Evolutionary conservation across 2,797 vertebrate species (phyloP).

Genomic region (Eulemur albifrons): DNA sequence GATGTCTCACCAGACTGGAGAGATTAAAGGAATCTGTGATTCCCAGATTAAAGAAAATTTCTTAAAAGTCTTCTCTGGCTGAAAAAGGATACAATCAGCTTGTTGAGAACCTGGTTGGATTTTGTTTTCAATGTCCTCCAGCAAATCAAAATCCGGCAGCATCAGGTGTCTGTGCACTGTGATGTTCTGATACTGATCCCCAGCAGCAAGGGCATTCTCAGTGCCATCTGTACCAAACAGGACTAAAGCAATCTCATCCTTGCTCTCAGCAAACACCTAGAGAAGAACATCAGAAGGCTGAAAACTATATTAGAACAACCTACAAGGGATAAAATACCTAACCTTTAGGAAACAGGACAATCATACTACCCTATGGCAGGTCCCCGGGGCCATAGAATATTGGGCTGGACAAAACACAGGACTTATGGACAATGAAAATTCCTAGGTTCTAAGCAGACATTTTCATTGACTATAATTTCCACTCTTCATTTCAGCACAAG

Average conservation of each 20-base stretch:
- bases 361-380: neutral
- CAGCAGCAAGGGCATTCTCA: constrained; percentile 87
- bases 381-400: neutral
- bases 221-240: constrained; percentile 94
- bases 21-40: neutral
- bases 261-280: constrained; percentile 95
- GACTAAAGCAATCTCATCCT: constrained; percentile 94
- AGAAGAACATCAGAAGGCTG: constrained; percentile 54
- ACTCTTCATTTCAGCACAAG: neutral
- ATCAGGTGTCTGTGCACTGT: constrained; percentile 89
- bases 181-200: constrained; percentile 93
- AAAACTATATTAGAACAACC: neutral
- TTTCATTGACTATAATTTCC: neutral
- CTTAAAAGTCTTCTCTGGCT: constrained; percentile 11
- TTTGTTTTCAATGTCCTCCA: constrained; percentile 91
- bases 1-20: neutral
- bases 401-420: neutral
- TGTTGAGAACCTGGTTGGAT: constrained; percentile 89
- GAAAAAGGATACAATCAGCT: constrained; percentile 95
- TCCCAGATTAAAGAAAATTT: neutral
- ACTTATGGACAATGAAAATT: neutral
- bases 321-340: neutral
- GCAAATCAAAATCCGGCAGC: constrained; percentile 93
- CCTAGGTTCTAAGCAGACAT: neutral
- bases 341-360: neutral